Percentiles rank a stretch among this genome's conserved stretches.
Evolutionary conservation across 2,888 invertebrate species (phyloP).

Genomic region (Aquatica leii): DNA sequence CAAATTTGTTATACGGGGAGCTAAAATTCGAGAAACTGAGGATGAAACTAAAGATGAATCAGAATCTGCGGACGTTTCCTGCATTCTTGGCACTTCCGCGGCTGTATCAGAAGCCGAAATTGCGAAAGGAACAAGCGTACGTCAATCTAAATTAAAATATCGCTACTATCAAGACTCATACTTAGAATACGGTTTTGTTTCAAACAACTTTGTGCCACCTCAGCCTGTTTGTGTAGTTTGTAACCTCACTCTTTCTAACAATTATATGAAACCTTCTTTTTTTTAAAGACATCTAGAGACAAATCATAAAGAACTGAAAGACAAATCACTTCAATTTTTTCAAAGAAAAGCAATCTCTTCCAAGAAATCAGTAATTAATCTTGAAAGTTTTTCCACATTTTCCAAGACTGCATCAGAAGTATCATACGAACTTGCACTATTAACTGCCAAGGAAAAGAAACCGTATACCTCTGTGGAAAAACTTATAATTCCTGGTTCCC

Average conservation of each 20-base stretch:
- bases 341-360: neutral
- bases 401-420: neutral
- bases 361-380: neutral
- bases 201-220: neutral
- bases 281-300: neutral
- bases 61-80: too few species aligned
- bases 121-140: too few species aligned
- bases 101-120: too few species aligned
- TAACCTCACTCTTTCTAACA: too few species aligned
- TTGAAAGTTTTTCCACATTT: neutral
- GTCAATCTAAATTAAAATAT: too few species aligned
- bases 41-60: too few species aligned
- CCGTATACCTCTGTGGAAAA: neutral
- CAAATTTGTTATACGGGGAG: too few species aligned
- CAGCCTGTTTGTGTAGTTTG: neutral
- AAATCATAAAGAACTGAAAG: too few species aligned
- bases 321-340: neutral
- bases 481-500: neutral
- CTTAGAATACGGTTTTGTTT: neutral
- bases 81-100: too few species aligned
- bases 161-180: too few species aligned
- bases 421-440: constrained; percentile 2
- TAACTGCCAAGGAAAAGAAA: neutral
- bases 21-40: too few species aligned
- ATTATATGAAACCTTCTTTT: neutral